Conservation (phyloP, 1,140 invertebrate genomes). For the Chelonus insularis region DNA sequence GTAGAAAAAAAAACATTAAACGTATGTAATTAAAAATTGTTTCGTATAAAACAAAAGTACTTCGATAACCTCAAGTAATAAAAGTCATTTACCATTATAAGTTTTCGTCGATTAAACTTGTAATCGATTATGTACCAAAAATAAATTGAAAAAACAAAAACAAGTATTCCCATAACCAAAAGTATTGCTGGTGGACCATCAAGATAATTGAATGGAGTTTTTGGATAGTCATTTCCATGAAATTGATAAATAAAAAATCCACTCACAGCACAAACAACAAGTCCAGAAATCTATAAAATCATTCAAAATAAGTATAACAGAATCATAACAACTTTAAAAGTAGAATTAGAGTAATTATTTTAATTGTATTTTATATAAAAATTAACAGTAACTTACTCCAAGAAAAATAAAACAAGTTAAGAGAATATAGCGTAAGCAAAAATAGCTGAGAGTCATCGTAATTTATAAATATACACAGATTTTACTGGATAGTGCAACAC, state of each 20-base stretch:
- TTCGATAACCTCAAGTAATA: too few relatives aligned
- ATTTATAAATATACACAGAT: conserved; percentile 19
- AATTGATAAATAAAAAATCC: conserved; percentile 61
- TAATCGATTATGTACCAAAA: conserved; percentile 60
- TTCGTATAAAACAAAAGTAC: too few relatives aligned
- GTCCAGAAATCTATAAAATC: conserved; percentile 60
- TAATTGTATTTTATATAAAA: too few relatives aligned
- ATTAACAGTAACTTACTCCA: conserved; percentile 47
- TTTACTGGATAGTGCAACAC: neutral
- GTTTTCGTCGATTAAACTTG: conserved; percentile 55
- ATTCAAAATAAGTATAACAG: neutral
- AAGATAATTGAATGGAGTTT: conserved; percentile 50
- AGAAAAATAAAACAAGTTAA: conserved; percentile 40
- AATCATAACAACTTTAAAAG: too few relatives aligned
- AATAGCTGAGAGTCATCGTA: conserved; percentile 4
- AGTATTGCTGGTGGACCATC: conserved; percentile 58
- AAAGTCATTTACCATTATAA: conserved; percentile 53
- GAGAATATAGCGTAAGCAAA: conserved; percentile 44
- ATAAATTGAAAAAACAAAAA: conserved; percentile 59
- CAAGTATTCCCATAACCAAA: conserved; percentile 59
- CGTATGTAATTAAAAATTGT: neutral
- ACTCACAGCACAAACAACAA: conserved; percentile 54
- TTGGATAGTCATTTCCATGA: conserved; percentile 50
- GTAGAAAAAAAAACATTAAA: neutral
- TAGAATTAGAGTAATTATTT: too few relatives aligned